A percentile compares a stretch with the other conserved stretches of the same genome.
phyloP scores from a whole-genome alignment of 2,113 vertebrate genomes.

The Natator depressus region DNA sequence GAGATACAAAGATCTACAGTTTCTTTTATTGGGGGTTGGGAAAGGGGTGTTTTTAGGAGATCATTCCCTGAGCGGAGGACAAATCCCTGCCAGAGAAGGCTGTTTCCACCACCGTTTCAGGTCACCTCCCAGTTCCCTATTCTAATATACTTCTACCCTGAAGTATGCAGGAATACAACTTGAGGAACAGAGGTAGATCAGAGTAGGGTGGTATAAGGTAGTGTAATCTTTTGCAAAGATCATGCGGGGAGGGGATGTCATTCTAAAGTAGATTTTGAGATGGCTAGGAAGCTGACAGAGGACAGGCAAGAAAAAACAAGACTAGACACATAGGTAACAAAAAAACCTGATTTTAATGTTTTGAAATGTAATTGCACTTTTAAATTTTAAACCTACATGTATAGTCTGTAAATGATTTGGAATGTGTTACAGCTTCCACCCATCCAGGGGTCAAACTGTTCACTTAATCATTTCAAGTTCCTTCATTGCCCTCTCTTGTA shows the following conservation, averaged over 20 bases:
- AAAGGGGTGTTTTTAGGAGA: slow-evolving; percentile 18
- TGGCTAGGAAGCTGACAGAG: neutral
- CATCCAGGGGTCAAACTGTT: slow-evolving; percentile 1
- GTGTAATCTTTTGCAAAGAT: neutral
- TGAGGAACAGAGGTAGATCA: neutral
- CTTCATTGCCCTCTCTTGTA: slow-evolving; percentile 28
- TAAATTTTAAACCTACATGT: neutral
- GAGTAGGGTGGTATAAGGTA: neutral
- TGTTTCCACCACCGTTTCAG: neutral
- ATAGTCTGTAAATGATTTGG: neutral
- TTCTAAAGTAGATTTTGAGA: neutral
- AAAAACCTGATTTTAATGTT: neutral
- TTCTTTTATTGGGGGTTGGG: neutral
- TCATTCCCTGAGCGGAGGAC: neutral
- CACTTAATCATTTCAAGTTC: neutral
- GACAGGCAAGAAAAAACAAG: neutral
- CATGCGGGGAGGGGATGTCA: neutral
- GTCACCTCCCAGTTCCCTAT: neutral
- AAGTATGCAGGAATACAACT: neutral
- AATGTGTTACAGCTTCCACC: slow-evolving; percentile 18
- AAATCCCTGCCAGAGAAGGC: neutral
- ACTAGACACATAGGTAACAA: neutral
- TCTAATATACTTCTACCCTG: neutral
- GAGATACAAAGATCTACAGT: too few species aligned
- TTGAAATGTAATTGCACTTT: neutral